Conservation (phyloP, 2,797 vertebrate species). For the Pangasius mekongensis region DNA sequence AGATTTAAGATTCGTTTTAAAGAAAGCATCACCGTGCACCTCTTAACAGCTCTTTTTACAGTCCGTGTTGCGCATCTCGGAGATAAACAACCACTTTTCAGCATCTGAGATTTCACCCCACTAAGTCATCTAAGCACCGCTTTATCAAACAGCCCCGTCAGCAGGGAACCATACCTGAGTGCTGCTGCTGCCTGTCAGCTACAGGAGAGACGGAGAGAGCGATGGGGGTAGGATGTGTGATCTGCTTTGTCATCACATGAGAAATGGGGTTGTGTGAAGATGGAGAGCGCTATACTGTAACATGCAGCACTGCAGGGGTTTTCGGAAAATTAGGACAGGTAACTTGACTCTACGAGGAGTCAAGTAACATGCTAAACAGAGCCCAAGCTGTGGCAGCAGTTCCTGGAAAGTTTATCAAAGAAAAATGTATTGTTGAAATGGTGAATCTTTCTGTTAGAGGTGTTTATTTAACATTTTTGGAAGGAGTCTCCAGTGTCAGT, state of each 20-base stretch:
- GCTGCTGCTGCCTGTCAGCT: constrained; percentile 16
- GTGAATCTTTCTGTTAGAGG: neutral
- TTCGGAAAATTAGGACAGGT: neutral
- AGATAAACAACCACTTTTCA: constrained; percentile 19
- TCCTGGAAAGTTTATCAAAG: neutral
- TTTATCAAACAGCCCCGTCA: constrained; percentile 34
- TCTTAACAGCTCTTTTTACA: constrained; percentile 25
- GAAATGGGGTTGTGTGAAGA: constrained; percentile 25
- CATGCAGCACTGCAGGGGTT: neutral
- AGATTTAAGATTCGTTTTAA: neutral
- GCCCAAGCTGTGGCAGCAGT: neutral
- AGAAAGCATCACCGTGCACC: neutral
- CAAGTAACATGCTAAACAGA: neutral
- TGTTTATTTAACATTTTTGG: neutral
- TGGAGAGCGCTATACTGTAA: constrained; percentile 17
- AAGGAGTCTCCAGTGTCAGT: neutral
- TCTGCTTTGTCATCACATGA: constrained; percentile 20
- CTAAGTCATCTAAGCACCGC: constrained; percentile 14
- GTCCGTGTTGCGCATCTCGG: neutral
- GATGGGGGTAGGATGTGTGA: neutral
- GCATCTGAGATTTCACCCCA: constrained; percentile 10
- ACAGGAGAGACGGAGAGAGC: constrained; percentile 28
- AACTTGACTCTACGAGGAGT: neutral
- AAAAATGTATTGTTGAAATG: neutral
- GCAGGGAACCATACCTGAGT: constrained; percentile 36